Base-by-base conservation (phyloP, 2,888 invertebrate genomes). In the Drosophila mercatorum region DNA sequence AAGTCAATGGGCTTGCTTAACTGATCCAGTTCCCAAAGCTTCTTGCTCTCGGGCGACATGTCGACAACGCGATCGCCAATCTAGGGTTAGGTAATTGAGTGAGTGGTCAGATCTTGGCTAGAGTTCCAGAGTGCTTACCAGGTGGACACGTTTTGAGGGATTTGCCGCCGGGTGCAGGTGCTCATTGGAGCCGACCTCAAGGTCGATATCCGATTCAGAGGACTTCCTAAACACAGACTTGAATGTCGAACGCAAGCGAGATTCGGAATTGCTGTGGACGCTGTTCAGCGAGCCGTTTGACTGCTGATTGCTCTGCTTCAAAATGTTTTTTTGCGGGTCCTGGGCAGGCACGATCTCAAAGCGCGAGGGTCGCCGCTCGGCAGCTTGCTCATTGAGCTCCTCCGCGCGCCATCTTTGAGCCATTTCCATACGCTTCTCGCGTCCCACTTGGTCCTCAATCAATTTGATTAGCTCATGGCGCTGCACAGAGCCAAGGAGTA, bases 401-500 rank as follows among this genome's bases (percentile, higher is more conserved):
- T 94, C 94, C 76, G 94, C 93, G 22, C 95, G 95, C 96, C 96
- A 95, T 83, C 95, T 94, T 28, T 96, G 96, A 0, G 96, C 96
- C 52, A 97, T 95, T 91, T 94, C 91, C 83, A 93, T 91, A 38
- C 98, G 93, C 59, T 97, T 93, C 88, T 97, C 97, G 36, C 97
- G 94, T 0, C 98, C 98, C 47, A 98, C 96, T 74, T 97, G 97
- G 83, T 95, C 95, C 90, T 98, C 97, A 66, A 98, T 97, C 68
- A 97, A 94, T 89, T 96, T 95, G 69, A 98, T 97, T 64, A 98
- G 93, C 91, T 98, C 98, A 91, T 96, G 94, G 69, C 98, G 95
- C 91, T 97, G 98, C 72, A 99, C 97, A 0, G 98, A 98, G 0
- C 99, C 99, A 31, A 99, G 94, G 0, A 99, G 94, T 17, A 99